Evolutionary conservation across 2,113 vertebrate species (phyloP).

Genomic region (Nerophis lumbriciformis): DNA sequence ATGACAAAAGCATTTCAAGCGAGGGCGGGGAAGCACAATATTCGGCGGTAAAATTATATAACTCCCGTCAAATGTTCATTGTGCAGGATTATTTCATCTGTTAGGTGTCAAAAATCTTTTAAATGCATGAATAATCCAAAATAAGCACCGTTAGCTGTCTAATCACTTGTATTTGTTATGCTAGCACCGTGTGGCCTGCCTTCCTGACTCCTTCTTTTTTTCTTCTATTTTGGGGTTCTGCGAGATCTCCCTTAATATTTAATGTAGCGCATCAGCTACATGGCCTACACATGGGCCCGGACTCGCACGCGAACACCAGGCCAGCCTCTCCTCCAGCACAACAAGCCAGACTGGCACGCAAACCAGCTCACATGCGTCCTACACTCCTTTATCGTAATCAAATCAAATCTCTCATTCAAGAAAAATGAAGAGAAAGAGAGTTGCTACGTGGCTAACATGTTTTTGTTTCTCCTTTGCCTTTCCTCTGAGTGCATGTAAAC

Average conservation of each 20-base stretch:
- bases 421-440: constrained; percentile 15
- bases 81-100: constrained; percentile 8
- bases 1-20: constrained; percentile 48
- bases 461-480: constrained; percentile 12
- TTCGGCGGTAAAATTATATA: constrained; percentile 64
- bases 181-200: constrained; percentile 29
- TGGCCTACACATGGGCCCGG: constrained; percentile 66
- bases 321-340: constrained; percentile 65
- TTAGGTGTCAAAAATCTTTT: background rate
- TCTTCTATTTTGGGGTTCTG: constrained; percentile 64
- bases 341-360: constrained; percentile 67
- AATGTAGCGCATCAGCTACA: constrained; percentile 69
- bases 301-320: constrained; percentile 66
- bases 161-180: constrained; percentile 21
- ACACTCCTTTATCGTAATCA: constrained; percentile 52
- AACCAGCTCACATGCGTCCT: constrained; percentile 61
- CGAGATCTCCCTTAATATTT: constrained; percentile 73
- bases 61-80: constrained; percentile 36
- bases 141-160: constrained; percentile 11
- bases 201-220: constrained; percentile 1
- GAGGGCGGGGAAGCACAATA: constrained; percentile 41
- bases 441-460: constrained; percentile 44
- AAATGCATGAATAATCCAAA: constrained; percentile 16
- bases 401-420: constrained; percentile 42
- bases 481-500: constrained; percentile 28